Conservation (phyloP, 2,113 vertebrate species). For the Calidris pugnax region DNA sequence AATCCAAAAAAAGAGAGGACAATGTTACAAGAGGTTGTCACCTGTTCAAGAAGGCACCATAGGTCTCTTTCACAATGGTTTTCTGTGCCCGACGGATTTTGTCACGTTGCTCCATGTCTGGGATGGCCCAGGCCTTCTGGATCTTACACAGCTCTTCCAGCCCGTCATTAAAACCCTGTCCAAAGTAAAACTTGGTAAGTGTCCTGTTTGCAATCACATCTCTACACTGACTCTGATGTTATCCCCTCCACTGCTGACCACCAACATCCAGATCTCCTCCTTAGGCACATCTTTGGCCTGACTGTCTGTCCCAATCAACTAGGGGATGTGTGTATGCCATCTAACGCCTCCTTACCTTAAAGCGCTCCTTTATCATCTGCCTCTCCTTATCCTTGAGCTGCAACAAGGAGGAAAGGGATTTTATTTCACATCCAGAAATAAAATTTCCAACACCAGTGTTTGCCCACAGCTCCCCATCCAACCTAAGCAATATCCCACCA, state of each 20-base stretch:
- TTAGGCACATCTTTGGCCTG: background rate
- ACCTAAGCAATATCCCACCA: background rate
- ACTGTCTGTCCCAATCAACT: background rate
- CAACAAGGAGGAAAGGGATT: background rate
- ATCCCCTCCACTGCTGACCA: background rate
- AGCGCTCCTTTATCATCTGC: slow-evolving; percentile 97
- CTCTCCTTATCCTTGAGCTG: slow-evolving; percentile 97
- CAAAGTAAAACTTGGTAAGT: background rate
- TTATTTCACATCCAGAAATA: background rate
- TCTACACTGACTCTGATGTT: background rate
- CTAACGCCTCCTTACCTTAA: slow-evolving; percentile 84
- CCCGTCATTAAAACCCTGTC: slow-evolving; percentile 94
- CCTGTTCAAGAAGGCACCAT: slow-evolving; percentile 88
- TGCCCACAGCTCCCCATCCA: background rate
- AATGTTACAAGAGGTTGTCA: slow-evolving; percentile 34
- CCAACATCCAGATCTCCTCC: background rate
- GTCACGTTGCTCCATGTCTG: slow-evolving; percentile 90
- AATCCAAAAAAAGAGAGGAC: background rate
- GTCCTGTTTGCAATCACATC: background rate
- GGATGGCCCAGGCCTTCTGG: slow-evolving; percentile 97
- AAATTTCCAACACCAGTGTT: background rate
- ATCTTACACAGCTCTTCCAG: slow-evolving; percentile 95
- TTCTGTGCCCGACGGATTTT: slow-evolving; percentile 89
- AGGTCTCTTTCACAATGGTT: slow-evolving; percentile 88
- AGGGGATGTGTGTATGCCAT: background rate